These are phyloP conservation scores for Ophion ellenae DNA, from an alignment of 2,888 invertebrate genomes.

Conservation along the genomic window DNA sequence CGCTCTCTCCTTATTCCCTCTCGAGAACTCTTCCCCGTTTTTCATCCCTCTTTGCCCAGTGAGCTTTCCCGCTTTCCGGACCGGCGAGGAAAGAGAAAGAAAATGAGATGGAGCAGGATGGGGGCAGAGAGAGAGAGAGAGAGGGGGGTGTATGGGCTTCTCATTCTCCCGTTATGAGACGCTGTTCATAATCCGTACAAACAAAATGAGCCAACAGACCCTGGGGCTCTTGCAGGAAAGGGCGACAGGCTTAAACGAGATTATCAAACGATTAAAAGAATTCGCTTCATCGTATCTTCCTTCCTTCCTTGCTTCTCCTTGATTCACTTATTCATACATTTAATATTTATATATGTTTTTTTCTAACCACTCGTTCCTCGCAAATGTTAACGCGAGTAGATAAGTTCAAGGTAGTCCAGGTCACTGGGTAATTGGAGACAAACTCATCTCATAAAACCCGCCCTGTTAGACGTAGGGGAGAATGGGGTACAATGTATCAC, in stretches of 20 bases:
- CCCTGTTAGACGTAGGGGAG: too few species aligned
- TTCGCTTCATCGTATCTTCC: conserved; percentile 69
- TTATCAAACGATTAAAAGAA: conserved; percentile 82
- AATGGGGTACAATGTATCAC: too few species aligned
- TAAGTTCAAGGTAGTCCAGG: not conserved
- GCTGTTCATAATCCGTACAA: conserved; percentile 78
- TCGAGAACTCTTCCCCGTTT: conserved; percentile 52
- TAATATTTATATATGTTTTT: not conserved
- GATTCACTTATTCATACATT: not conserved
- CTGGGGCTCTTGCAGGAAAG: conserved; percentile 65
- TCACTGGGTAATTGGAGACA: too few species aligned
- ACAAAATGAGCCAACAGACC: conserved; percentile 75
- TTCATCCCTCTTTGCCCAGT: conserved; percentile 37
- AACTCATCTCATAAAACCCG: too few species aligned
- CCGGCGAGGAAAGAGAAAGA: conserved; percentile 30
- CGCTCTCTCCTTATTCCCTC: conserved; percentile 37
- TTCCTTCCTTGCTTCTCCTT: conserved; percentile 14
- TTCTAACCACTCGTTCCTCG: not conserved
- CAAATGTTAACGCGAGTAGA: not conserved
- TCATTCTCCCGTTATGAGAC: conserved; percentile 53
- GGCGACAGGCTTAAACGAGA: conserved; percentile 79
- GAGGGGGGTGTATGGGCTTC: conserved; percentile 33
- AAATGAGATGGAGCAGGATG: conserved; percentile 16
- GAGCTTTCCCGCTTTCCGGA: conserved; percentile 39
- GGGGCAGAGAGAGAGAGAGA: conserved; percentile 28